Evolutionary conservation across 2,797 vertebrate genomes (phyloP).

Genomic region (Galago senegalensis): DNA sequence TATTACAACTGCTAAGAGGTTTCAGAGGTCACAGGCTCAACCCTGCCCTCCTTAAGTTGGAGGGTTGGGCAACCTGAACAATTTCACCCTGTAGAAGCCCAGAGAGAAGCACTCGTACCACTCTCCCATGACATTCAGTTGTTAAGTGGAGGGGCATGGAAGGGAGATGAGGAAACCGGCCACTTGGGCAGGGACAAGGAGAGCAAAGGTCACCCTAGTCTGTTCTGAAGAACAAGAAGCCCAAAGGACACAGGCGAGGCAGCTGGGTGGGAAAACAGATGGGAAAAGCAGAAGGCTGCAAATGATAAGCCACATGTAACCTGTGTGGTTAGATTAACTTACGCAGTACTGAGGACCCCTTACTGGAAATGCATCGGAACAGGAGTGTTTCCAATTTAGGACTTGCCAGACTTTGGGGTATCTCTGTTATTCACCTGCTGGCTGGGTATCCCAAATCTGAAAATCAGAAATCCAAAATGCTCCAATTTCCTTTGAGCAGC

Average conservation of each 20-base stretch:
- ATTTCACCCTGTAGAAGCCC: not conserved
- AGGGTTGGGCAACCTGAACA: not conserved
- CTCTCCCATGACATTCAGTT: not conserved
- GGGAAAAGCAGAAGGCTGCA: not conserved
- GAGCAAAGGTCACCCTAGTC: not conserved
- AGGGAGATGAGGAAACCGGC: not conserved
- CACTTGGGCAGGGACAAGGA: not conserved
- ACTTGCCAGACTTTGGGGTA: not conserved
- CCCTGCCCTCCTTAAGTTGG: not conserved
- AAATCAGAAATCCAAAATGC: not conserved
- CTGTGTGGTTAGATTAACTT: not conserved
- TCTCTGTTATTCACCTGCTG: not conserved
- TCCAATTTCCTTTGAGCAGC: not conserved
- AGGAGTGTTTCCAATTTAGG: not conserved
- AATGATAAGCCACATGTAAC: not conserved
- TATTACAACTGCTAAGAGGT: not conserved
- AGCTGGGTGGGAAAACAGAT: too few species aligned
- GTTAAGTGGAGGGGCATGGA: not conserved
- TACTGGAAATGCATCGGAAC: not conserved
- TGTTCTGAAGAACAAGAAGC: not conserved
- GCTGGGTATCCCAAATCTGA: not conserved
- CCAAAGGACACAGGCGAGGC: not conserved
- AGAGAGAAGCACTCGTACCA: rapidly evolving
- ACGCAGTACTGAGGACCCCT: not conserved
- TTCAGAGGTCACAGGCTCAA: not conserved